Evolutionary conservation across 92 coral and sea anemone species (phyloP), one percentile per base, ranked within the genome.

Genomic region (Epizoanthus fatuus): DNA sequence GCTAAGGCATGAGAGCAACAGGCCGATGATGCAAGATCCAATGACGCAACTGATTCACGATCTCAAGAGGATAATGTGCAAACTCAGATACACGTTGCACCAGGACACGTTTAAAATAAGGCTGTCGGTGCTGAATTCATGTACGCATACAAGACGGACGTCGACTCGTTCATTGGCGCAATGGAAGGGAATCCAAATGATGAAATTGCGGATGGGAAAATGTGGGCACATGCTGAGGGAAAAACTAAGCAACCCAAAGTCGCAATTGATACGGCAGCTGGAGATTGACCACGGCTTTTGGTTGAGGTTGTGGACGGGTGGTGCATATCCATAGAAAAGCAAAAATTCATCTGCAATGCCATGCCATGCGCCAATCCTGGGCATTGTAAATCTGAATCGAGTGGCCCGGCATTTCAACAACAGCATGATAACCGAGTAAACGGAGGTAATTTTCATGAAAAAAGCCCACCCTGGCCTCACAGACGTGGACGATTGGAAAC

Each of bases 61-160:
- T 54, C 13, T 81, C 44, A 45, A 69, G 42, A 63, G 38, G 9
- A 13, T 81, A 32, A 81, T 81, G 86, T 2, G 11, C 5, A 81
- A 29, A 59, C 65, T 69, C 14, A 40, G 63, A 35, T 81, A 81
- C 59, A 80, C 86, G 44, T 29, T 78, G n/a, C 84, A 78, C 81
- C 40, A 59, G 84, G 81, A 0, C 37, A 15, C 9, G 54, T 78
- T 9, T 59, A 16, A 4, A 78, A 37, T 42, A 78, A 56, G 84
- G 74, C 29, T 20, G 42, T 37, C 39, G 42, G 38, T 14, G 79
- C 84, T 1, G 15, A 12, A 7, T 80, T 40, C 84, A 53, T 67
- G 10, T 69, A 83, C 87, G 47, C 84, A 39, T 35, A 42, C 55
- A 83, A 83, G 63, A 69, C 83, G 19, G 62, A 38, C 5, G 87